Evolutionary conservation across 2,888 invertebrate species (phyloP).

Genomic region (Holacanthella duospinosa): DNA sequence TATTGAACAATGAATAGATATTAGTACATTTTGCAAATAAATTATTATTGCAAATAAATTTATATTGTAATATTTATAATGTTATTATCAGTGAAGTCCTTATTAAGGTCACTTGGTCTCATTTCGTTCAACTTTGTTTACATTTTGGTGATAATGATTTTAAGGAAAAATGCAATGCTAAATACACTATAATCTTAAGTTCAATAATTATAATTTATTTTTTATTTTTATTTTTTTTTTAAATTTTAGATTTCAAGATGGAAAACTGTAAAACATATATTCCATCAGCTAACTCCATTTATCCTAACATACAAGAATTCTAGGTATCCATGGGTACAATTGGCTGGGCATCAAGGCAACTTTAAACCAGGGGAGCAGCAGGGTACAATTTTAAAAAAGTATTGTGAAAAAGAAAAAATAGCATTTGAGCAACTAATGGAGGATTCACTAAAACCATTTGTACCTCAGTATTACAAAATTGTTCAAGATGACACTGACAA

Average conservation of each 20-base stretch:
- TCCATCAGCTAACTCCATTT: constrained; percentile 86
- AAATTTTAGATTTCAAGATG: constrained; percentile 85
- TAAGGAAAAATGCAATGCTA: not conserved
- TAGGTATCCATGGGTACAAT: constrained; percentile 90
- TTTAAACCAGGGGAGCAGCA: constrained; percentile 48
- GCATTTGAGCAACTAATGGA: constrained; percentile 81
- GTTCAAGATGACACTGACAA: constrained; percentile 42
- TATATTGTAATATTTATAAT: too few species aligned
- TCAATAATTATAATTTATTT: constrained; percentile 5
- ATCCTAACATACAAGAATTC: constrained; percentile 94
- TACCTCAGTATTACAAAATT: constrained; percentile 82
- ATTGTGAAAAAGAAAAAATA: constrained; percentile 77
- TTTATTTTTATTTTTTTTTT: constrained; percentile 39
- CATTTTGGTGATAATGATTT: not conserved
- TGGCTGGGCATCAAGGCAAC: constrained; percentile 37
- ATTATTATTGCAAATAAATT: too few species aligned
- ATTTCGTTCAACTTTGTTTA: not conserved
- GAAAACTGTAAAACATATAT: constrained; percentile 85
- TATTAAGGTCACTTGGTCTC: too few species aligned
- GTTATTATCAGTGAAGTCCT: too few species aligned
- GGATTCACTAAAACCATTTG: constrained; percentile 75
- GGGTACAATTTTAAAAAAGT: constrained; percentile 86
- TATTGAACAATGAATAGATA: too few species aligned
- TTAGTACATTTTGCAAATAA: too few species aligned
- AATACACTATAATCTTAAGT: not conserved